Evolutionary conservation across 2,113 vertebrate genomes (phyloP).

Genomic region (Zingel zingel): DNA sequence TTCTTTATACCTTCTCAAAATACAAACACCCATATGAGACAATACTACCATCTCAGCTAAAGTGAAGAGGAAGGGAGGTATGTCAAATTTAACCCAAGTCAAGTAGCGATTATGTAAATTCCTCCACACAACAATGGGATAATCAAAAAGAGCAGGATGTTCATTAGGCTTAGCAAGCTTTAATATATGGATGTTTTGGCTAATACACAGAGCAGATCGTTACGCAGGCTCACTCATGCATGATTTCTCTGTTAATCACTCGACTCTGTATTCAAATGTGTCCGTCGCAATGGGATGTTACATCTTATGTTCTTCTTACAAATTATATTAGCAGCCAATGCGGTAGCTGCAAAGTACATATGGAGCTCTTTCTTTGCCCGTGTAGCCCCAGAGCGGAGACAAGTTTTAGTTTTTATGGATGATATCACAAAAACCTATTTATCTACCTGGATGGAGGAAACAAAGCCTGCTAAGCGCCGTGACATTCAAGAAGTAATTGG

Average conservation of each 20-base stretch:
- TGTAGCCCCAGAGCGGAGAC: background rate
- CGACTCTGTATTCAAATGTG: slow-evolving; percentile 69
- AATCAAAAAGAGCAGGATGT: slow-evolving; percentile 81
- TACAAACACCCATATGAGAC: slow-evolving; percentile 47
- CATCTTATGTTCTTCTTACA: slow-evolving; percentile 60
- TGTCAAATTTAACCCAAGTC: slow-evolving; percentile 76
- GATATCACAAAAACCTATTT: background rate
- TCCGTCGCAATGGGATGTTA: slow-evolving; percentile 69
- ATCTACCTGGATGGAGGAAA: slow-evolving; percentile 15
- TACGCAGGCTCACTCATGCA: slow-evolving; percentile 72
- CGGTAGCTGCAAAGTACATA: slow-evolving; percentile 5
- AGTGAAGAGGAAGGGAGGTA: slow-evolving; percentile 48
- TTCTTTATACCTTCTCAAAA: slow-evolving; percentile 28
- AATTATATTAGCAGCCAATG: slow-evolving; percentile 52
- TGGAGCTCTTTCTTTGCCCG: background rate
- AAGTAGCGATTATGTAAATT: slow-evolving; percentile 82
- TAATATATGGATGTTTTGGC: slow-evolving; percentile 79
- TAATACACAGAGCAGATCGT: slow-evolving; percentile 73
- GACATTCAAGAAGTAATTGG: slow-evolving; percentile 40
- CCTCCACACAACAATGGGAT: slow-evolving; percentile 76
- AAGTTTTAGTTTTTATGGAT: slow-evolving; percentile 13
- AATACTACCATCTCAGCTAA: slow-evolving; percentile 36
- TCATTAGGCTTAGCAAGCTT: slow-evolving; percentile 76
- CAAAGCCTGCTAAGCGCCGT: slow-evolving; percentile 6
- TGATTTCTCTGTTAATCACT: slow-evolving; percentile 64